A percentile compares a stretch with the other conserved stretches of the same genome.
Conservation (phyloP, 2,797 vertebrate genomes). For the Notamacropus eugenii region DNA sequence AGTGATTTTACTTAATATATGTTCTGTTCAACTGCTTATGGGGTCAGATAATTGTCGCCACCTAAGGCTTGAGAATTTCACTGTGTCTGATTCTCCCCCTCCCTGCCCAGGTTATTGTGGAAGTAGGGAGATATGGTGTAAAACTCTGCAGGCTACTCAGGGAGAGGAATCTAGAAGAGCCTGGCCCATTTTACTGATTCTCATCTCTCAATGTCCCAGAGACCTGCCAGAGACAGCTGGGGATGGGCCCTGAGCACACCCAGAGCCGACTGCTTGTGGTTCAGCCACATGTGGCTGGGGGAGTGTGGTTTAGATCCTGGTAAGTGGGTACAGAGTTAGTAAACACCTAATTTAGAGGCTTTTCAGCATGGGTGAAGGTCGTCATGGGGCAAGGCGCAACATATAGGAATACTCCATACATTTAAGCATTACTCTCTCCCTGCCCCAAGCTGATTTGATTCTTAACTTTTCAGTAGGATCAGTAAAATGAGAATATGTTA, state of each 20-base stretch:
- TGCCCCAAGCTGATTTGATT: neutral
- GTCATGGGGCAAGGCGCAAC: constrained; percentile 26
- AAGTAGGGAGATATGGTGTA: neutral
- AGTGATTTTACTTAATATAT: neutral
- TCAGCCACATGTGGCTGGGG: neutral
- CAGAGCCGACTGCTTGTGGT: constrained; percentile 59
- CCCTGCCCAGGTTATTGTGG: neutral
- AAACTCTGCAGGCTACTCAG: constrained; percentile 40
- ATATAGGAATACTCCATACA: constrained; percentile 55
- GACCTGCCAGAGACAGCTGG: neutral
- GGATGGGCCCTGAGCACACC: constrained; percentile 27
- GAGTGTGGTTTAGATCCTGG: constrained; percentile 49
- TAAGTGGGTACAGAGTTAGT: constrained; percentile 55
- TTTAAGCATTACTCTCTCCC: neutral
- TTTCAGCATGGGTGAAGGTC: constrained; percentile 51
- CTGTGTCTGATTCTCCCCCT: neutral
- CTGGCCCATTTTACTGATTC: neutral
- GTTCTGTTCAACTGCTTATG: neutral
- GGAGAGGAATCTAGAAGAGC: neutral
- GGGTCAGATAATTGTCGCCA: neutral
- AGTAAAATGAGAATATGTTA: constrained; percentile 17
- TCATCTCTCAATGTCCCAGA: neutral
- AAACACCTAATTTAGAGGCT: constrained; percentile 37
- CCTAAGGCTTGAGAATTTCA: neutral
- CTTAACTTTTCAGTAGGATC: neutral